These are phyloP conservation scores for Aurelia sp. DNA, from an alignment of 30 jellyfish, hydroid and myxozoan genomes.

Conservation along the genomic window DNA sequence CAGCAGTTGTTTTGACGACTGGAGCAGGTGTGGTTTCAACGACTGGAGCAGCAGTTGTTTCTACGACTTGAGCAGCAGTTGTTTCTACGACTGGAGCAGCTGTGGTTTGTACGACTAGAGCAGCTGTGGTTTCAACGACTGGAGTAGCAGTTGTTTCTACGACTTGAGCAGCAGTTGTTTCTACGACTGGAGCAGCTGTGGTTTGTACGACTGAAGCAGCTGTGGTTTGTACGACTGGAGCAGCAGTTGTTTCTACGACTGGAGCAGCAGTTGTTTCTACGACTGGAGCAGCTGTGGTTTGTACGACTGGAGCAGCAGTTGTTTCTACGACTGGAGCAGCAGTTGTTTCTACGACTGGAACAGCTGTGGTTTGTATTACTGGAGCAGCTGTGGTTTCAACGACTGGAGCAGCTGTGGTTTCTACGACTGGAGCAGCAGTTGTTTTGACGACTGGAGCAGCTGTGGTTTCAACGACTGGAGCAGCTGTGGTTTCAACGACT, in stretches of 20 bases:
- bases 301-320: constrained; percentile 34
- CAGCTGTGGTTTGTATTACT: constrained; percentile 35
- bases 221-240: constrained; percentile 4
- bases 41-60: constrained; percentile 15
- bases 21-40: constrained; percentile 1
- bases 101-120: constrained; percentile 14
- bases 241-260: constrained; percentile 6
- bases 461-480: neutral
- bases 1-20: constrained; percentile 39
- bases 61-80: constrained; percentile 12
- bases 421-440: constrained; percentile 21
- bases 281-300: constrained; percentile 1
- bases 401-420: constrained; percentile 35
- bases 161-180: constrained; percentile 10
- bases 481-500: too few species aligned
- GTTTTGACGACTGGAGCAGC: constrained; percentile 15
- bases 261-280: constrained; percentile 46
- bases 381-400: constrained; percentile 7
- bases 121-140: constrained; percentile 31
- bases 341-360: constrained; percentile 26
- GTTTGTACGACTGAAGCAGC: constrained; percentile 16
- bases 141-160: constrained; percentile 4
- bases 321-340: constrained; percentile 40
- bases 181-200: constrained; percentile 12
- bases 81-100: constrained; percentile 8